Base-by-base conservation (phyloP, 2,797 vertebrate species). In the Monodelphis domestica region DNA sequence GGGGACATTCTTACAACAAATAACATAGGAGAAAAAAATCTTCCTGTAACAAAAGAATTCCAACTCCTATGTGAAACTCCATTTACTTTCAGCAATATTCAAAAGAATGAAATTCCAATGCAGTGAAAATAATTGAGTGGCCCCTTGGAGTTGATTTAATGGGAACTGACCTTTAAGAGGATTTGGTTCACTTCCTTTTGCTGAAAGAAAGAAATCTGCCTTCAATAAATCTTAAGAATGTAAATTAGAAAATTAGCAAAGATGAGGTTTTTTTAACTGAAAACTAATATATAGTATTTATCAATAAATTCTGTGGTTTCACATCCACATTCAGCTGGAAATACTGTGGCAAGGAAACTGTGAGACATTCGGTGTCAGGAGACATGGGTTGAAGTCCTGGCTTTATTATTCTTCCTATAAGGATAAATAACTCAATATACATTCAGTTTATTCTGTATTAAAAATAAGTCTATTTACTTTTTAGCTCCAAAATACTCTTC, bases 131-230 rank as follows among this genome's bases (percentile, higher is more conserved):
- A 45, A 84, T 84, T 45, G 24, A 50, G 70, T 50, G 38, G 3
- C 70, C 70, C 21, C 7, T 45, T 84, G 38, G 70, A 50, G 3
- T 84, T 45, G 38, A 84, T 45, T 84, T 95, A 89, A 63, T 51
- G 6, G 26, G 12, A 56, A 14, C 3, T 95, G 57, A 38, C n/a
- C 53, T 95, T 95, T 95, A 56, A 24, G 29, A 92, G 89, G 94
- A 54, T 90, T 45, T 90, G 54, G 53, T 14, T 89, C 89, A 89
- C 0, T 52, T 91, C 52, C 2, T 91, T 56, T 17, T 14, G 15
- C 70, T 57, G 57, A 56, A 9, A 52, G 88, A 78, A 88, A 55
- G 84, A 90, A 88, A 91, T n/a, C 3, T 30, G 5, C 33, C 88
- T 91, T 89, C 89, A 78, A 53, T 88, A 93, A 91, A n/a, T 95